Conservation (phyloP, 2,797 vertebrate species). For the Kryptopterus vitreolus region DNA sequence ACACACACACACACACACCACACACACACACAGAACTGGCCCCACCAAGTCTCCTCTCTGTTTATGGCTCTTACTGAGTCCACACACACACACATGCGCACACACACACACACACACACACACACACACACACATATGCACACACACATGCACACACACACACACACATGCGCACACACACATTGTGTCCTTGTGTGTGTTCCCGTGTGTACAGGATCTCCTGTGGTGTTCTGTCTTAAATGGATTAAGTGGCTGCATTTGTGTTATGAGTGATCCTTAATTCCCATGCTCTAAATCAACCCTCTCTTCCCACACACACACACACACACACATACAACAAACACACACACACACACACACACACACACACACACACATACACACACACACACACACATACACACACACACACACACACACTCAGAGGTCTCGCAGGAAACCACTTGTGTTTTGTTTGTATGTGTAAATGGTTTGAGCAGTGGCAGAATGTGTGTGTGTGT, state of each 20-base stretch:
- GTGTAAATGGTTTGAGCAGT: neutral
- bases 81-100: neutral
- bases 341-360: neutral
- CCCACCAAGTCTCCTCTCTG: slow-evolving; percentile 39
- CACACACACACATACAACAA: slow-evolving; percentile 40
- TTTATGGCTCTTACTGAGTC: slow-evolving; percentile 28
- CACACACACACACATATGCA: slow-evolving; percentile 1
- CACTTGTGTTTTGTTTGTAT: slow-evolving; percentile 13
- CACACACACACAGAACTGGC: slow-evolving; percentile 18
- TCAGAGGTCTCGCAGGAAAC: slow-evolving; percentile 17
- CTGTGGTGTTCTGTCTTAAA: slow-evolving; percentile 42
- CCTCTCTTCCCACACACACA: slow-evolving; percentile 25
- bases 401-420: neutral
- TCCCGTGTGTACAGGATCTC: slow-evolving; percentile 26
- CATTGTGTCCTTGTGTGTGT: slow-evolving; percentile 39
- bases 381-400: slow-evolving; percentile 30
- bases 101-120: slow-evolving; percentile 14
- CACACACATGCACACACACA: neutral
- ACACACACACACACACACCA: slow-evolving; percentile 18
- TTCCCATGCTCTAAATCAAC: slow-evolving; percentile 25
- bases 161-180: neutral
- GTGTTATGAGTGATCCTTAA: slow-evolving; percentile 34
- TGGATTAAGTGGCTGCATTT: slow-evolving; percentile 23
- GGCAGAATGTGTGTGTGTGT: neutral
- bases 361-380: slow-evolving; percentile 31